These are phyloP conservation scores for Melolontha melolontha DNA, from an alignment of 2,888 invertebrate genomes.

Conservation along the genomic window DNA sequence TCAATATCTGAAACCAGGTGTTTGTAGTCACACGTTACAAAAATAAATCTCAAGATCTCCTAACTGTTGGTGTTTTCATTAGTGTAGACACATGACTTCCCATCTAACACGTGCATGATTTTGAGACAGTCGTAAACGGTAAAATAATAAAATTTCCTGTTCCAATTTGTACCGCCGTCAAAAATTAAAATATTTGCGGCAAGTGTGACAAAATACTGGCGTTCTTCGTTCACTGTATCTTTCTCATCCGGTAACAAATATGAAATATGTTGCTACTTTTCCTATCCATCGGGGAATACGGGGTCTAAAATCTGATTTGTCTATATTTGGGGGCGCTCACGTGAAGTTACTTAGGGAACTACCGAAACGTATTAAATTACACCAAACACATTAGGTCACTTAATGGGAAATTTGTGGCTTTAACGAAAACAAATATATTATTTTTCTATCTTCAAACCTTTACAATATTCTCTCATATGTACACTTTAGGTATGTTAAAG, in stretches of 20 bases:
- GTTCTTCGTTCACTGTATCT: no score
- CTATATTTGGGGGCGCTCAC: no score
- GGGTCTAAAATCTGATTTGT: no score
- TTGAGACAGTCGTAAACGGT: neutral
- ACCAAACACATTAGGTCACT: no score
- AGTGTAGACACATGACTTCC: neutral
- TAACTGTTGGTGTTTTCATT: constrained; percentile 12
- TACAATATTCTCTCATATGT: neutral
- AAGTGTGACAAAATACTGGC: constrained; percentile 51
- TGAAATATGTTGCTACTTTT: no score
- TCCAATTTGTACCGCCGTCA: constrained; percentile 44
- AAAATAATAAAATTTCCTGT: constrained; percentile 18
- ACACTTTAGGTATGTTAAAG: no score
- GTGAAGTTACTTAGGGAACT: no score
- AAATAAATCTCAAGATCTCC: constrained; percentile 11
- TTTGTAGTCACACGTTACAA: constrained; percentile 1
- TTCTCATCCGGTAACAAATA: no score
- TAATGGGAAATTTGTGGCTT: neutral
- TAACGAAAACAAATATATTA: neutral
- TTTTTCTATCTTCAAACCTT: neutral
- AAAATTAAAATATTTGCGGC: constrained; percentile 61
- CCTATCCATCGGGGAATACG: no score
- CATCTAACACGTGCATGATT: no score
- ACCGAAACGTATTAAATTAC: no score
- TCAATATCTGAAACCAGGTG: neutral